Evolutionary conservation across 2,113 vertebrate species (phyloP), one percentile per base, ranked within the genome.

Genomic region (Mormyrus lacerda): DNA sequence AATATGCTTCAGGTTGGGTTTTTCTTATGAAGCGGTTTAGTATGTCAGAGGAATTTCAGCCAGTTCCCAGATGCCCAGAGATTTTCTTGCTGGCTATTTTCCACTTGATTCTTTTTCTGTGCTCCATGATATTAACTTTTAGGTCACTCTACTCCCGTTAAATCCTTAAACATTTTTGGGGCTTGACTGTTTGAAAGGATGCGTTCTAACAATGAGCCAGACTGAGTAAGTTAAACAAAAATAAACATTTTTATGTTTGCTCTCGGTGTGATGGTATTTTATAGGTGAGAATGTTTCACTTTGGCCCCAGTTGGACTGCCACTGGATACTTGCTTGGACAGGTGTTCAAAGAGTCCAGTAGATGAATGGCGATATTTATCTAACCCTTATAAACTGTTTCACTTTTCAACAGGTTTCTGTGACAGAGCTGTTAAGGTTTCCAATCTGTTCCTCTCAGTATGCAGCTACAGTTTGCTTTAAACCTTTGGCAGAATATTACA

Each of bases 321-420:
- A 31, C 24, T 85, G 11, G n/a, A 85, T 27, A 85, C 83, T 85
- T 85, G 83, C 24, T 50, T 85, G 83, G 82, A 85, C 82, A 48
- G 83, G 83, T 50, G 47, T 85, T 85, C 83, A 85, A 50, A 50
- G 24, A 85, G 47, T 10, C 45, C 83, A 85, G 47, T 27, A 85
- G 50, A 85, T 85, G 21, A 27, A 47, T 50, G 10, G 2, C 27
- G 47, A 85, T 85, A 27, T 85, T 85, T 85, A 9, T 85, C 24
- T 85, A 15, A 48, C 83, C 47, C 44, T 50, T 31, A 4, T 27
- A 47, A 50, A 24, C 10, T 13, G 24, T n/a, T 50, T 8, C 45
- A 10, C 44, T 50, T 47, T 50, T 48, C 21, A 48, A 27, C 21
- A 21, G 44, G 47, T 27, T 10, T 47, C 13, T 85, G 31, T 27